Percentiles rank a stretch among this genome's conserved stretches.
These are phyloP conservation scores for Mohoua ochrocephala DNA, from an alignment of 2,113 vertebrate genomes.

Conservation along the genomic window DNA sequence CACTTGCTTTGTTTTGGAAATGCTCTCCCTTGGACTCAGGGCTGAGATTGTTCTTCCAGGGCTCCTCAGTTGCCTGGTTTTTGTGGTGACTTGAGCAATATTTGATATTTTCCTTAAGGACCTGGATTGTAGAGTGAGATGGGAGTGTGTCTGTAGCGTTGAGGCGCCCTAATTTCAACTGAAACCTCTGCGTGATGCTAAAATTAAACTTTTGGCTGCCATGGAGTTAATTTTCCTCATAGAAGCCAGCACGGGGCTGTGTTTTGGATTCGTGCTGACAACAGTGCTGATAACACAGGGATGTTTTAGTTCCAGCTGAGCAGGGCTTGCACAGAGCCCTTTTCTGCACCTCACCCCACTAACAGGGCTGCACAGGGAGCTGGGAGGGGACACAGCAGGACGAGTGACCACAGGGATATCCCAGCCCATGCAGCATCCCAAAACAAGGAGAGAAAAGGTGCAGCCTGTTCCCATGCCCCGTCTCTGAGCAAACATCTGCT, in stretches of 20 bases:
- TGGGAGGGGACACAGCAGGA: background rate
- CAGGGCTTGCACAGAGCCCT: background rate
- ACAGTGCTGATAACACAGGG: background rate
- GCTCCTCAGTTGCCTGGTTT: background rate
- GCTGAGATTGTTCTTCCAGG: background rate
- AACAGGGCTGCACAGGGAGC: background rate
- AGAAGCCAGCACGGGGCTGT: background rate
- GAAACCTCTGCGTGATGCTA: background rate
- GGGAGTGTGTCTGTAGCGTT: rapidly evolving
- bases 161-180: background rate
- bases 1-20: background rate
- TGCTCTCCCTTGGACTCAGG: background rate
- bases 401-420: background rate
- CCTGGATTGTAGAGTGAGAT: background rate
- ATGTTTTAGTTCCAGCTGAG: background rate
- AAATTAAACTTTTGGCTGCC: background rate
- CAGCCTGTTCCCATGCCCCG: background rate
- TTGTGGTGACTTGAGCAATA: background rate
- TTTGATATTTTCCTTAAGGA: background rate
- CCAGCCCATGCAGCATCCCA: background rate
- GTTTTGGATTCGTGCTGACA: background rate
- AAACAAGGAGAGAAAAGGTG: background rate
- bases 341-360: background rate
- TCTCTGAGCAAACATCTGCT: background rate
- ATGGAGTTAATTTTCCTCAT: rapidly evolving